Conservation (phyloP, 2,113 vertebrate genomes). For the Panthera uncia region DNA sequence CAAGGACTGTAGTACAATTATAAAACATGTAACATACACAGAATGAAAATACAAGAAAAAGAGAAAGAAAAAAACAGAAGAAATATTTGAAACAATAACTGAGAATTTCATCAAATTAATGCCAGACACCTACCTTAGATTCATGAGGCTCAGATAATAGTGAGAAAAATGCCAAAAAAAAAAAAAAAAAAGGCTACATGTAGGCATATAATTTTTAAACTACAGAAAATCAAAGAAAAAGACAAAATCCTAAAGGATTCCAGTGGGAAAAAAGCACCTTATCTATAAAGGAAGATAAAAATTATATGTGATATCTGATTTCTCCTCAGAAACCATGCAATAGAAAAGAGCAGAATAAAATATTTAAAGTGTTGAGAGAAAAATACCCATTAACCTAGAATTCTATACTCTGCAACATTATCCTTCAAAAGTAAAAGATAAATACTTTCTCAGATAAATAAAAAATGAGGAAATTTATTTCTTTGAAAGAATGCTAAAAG, state of each 20-base stretch:
- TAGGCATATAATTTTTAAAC: not conserved
- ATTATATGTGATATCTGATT: not conserved
- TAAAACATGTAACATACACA: not conserved
- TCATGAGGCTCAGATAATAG: not conserved
- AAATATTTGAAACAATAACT: not conserved
- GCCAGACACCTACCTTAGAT: not conserved
- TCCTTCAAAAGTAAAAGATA: not conserved
- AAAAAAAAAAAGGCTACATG: not conserved
- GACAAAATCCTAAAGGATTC: not conserved
- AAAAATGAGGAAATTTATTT: not conserved
- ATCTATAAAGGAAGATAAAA: not conserved
- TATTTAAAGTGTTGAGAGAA: not conserved
- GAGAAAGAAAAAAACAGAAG: not conserved
- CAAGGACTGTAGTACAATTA: not conserved
- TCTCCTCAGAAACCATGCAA: not conserved
- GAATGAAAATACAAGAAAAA: not conserved
- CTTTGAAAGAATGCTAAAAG: not conserved
- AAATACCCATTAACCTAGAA: not conserved
- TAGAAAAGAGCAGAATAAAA: not conserved
- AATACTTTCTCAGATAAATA: not conserved
- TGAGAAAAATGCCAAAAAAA: not conserved
- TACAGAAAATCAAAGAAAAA: not conserved
- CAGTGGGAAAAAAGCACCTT: not conserved
- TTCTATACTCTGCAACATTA: not conserved
- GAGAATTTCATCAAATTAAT: not conserved